Evolutionary conservation across 2,888 invertebrate genomes (phyloP).

Genomic region (Ennomos fuscantarius): DNA sequence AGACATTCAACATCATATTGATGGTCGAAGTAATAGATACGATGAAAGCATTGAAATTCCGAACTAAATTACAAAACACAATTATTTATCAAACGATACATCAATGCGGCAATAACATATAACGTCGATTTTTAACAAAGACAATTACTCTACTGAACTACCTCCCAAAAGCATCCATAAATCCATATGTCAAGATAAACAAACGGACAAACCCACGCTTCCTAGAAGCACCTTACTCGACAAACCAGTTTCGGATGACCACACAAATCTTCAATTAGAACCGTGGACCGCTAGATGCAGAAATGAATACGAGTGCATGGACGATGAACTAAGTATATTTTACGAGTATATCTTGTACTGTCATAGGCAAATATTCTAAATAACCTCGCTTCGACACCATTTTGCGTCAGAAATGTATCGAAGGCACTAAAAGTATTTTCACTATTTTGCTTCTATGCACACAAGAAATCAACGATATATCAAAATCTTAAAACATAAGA

Average conservation of each 20-base stretch:
- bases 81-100: too few species aligned
- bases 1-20: too few species aligned
- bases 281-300: slow-evolving; percentile 27
- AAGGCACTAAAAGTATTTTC: too few species aligned
- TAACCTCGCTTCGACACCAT: background rate
- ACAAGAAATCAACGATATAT: too few species aligned
- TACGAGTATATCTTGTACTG: too few species aligned
- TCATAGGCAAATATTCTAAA: too few species aligned
- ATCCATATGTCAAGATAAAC: slow-evolving; percentile 35
- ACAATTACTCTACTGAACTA: background rate
- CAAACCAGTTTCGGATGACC: slow-evolving; percentile 39
- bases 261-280: slow-evolving; percentile 36
- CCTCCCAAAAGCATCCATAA: slow-evolving; percentile 25
- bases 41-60: too few species aligned
- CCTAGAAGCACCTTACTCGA: slow-evolving; percentile 33
- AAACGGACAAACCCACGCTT: slow-evolving; percentile 33
- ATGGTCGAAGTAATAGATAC: too few species aligned
- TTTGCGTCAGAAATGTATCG: background rate
- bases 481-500: too few species aligned
- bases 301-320: slow-evolving; percentile 7
- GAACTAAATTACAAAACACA: background rate
- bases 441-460: too few species aligned
- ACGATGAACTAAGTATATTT: background rate
- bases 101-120: background rate
- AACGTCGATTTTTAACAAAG: background rate